Conservation (phyloP, 2,113 vertebrate genomes). For the Mobula birostris region DNA sequence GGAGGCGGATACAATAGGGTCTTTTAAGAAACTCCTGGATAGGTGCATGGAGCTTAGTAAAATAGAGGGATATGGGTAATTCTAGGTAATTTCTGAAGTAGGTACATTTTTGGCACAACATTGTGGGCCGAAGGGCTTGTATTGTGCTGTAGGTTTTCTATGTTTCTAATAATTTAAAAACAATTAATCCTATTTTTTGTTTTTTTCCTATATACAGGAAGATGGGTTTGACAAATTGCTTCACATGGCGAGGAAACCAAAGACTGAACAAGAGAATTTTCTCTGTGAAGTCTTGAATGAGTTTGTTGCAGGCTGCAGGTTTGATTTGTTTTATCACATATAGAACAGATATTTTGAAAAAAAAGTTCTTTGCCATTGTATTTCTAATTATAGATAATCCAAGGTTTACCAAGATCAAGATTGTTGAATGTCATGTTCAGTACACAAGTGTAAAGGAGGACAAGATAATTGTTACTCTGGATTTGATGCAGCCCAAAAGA, state of each 20-base stretch:
- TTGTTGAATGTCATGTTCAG: too few relatives aligned
- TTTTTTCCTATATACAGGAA: constrained; percentile 54
- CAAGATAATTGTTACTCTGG: too few relatives aligned
- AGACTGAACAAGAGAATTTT: constrained; percentile 58
- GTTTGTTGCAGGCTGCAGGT: constrained; percentile 83
- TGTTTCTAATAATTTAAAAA: not conserved
- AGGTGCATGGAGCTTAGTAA: too few relatives aligned
- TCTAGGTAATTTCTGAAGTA: too few relatives aligned
- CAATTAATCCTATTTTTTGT: not conserved
- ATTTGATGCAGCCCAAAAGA: too few relatives aligned
- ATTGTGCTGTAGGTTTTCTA: too few relatives aligned
- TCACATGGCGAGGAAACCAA: constrained; percentile 63
- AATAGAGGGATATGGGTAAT: too few relatives aligned
- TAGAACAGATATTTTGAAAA: not conserved
- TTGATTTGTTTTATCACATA: not conserved
- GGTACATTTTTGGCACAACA: too few relatives aligned
- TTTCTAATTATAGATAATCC: not conserved
- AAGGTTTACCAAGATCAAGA: not conserved
- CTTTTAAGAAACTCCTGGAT: too few relatives aligned
- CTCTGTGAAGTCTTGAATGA: constrained; percentile 71
- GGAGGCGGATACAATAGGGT: too few relatives aligned
- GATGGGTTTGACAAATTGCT: constrained; percentile 71
- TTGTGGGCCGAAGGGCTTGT: too few relatives aligned
- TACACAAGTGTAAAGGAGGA: too few relatives aligned
- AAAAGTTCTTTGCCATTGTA: not conserved